Conservation (phyloP, 2,888 invertebrate genomes). For the Cataglyphis albicans region DNA sequence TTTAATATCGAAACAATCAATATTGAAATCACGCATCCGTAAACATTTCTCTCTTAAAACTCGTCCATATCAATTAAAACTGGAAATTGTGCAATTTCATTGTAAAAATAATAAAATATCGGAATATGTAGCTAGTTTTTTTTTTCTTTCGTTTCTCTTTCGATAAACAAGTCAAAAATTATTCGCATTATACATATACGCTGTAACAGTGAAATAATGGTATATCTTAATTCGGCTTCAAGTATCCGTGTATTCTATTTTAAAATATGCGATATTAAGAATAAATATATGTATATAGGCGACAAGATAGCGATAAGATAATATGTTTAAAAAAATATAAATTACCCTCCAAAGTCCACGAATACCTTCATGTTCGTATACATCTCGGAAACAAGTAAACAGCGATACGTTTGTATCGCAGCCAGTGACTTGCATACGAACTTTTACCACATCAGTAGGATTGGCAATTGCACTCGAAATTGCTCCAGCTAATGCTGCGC, state of each 20-base stretch:
- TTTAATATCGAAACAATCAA: neutral
- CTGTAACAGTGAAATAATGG: neutral
- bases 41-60: neutral
- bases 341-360: constrained; percentile 94
- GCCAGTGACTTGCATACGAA: constrained; percentile 94
- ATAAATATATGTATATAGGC: too few species aligned
- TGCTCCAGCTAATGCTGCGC: constrained; percentile 95
- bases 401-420: constrained; percentile 86
- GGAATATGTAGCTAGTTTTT: neutral
- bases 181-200: neutral
- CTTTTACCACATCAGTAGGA: constrained; percentile 98
- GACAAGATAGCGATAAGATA: too few species aligned
- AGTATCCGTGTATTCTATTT: neutral
- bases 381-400: constrained; percentile 92
- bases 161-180: neutral
- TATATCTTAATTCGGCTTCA: neutral
- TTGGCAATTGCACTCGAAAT: constrained; percentile 97
- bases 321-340: constrained; percentile 61
- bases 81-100: neutral
- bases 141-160: neutral
- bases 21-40: neutral
- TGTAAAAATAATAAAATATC: neutral
- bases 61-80: neutral
- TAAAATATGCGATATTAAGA: neutral
- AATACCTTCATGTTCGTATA: constrained; percentile 93